Evolutionary conservation across 2,888 invertebrate species (phyloP).

Genomic region (Xestia sexstrigata): DNA sequence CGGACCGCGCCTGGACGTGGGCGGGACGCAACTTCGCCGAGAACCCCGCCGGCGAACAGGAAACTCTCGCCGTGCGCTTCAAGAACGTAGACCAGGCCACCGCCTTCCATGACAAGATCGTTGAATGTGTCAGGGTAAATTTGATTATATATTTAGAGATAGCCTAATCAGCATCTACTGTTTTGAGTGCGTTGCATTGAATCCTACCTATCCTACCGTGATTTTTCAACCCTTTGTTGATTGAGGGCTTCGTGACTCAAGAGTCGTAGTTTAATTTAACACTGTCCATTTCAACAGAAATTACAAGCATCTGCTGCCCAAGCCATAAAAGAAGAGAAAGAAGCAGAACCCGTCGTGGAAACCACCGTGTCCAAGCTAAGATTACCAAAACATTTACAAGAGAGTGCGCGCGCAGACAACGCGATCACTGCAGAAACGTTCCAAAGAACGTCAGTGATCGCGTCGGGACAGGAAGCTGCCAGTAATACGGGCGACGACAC

Average conservation of each 20-base stretch:
- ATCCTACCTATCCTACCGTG: too few species aligned
- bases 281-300: slow-evolving; percentile 72
- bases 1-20: slow-evolving; percentile 95
- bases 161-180: neutral
- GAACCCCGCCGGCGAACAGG: slow-evolving; percentile 89
- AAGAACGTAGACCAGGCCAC: slow-evolving; percentile 92
- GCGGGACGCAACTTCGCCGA: slow-evolving; percentile 95
- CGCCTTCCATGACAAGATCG: slow-evolving; percentile 91
- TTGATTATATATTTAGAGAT: neutral
- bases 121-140: slow-evolving; percentile 84
- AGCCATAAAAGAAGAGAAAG: slow-evolving; percentile 76
- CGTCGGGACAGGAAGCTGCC: slow-evolving; percentile 17
- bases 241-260: neutral
- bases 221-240: too few species aligned
- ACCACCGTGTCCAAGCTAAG: slow-evolving; percentile 73
- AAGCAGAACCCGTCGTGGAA: slow-evolving; percentile 60
- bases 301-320: slow-evolving; percentile 83
- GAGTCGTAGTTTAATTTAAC: neutral
- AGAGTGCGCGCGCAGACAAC: slow-evolving; percentile 79
- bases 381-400: slow-evolving; percentile 81
- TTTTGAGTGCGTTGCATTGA: too few species aligned
- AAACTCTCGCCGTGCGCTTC: slow-evolving; percentile 95
- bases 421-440: slow-evolving; percentile 68
- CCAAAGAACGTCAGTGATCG: slow-evolving; percentile 36
- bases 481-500: slow-evolving; percentile 55